Evolutionary conservation across 2,888 invertebrate species (phyloP).

Genomic region (Polydesmus complanatus): DNA sequence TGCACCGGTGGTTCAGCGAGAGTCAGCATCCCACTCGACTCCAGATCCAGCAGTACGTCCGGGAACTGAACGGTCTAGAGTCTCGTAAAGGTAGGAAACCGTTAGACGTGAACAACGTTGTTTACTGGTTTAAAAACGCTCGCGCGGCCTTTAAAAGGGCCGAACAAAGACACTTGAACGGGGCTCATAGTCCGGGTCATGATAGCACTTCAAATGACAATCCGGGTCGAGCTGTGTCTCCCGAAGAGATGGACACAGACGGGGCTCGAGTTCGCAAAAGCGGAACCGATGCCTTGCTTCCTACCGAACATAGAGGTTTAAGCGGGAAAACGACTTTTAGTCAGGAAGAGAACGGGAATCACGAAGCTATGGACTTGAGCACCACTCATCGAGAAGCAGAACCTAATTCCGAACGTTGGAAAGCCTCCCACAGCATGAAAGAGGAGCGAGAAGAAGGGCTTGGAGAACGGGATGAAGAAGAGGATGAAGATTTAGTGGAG

Average conservation of each 20-base stretch:
- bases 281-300: constrained; percentile 34
- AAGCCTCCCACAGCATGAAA: constrained; percentile 14
- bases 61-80: constrained; percentile 80
- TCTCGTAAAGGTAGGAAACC: constrained; percentile 86
- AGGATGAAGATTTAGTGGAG: constrained; percentile 19
- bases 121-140: constrained; percentile 72
- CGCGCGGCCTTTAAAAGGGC: constrained; percentile 88
- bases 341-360: not conserved
- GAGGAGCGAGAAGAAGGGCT: constrained; percentile 12
- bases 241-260: constrained; percentile 12
- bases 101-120: constrained; percentile 55
- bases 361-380: constrained; percentile 11
- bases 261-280: not conserved
- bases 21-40: constrained; percentile 95
- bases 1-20: constrained; percentile 92
- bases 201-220: constrained; percentile 17
- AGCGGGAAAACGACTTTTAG: not conserved
- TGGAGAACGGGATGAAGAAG: constrained; percentile 17
- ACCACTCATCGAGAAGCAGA: constrained; percentile 11
- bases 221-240: not conserved
- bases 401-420: constrained; percentile 33
- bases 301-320: constrained; percentile 36
- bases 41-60: constrained; percentile 80
- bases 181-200: constrained; percentile 14
- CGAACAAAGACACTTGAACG: constrained; percentile 40